Percentiles rank a stretch among this genome's conserved stretches.
These are phyloP conservation scores for Eristalis tenax DNA, from an alignment of 2,888 invertebrate species.

Conservation along the genomic window DNA sequence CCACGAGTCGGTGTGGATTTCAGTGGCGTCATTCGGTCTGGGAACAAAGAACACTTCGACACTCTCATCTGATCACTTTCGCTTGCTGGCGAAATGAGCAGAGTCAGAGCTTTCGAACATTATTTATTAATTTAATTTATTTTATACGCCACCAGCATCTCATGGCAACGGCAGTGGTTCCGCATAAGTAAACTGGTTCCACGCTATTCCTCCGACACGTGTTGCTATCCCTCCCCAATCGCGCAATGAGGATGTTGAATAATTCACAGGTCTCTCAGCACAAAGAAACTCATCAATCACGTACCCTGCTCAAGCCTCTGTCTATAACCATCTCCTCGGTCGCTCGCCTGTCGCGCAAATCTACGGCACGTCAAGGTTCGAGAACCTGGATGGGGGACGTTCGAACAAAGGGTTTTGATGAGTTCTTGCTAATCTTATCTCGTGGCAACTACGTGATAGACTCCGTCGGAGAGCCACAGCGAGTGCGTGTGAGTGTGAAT, in stretches of 20 bases:
- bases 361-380: neutral
- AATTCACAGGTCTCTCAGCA: constrained; percentile 1
- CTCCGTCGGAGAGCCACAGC: neutral
- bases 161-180: neutral
- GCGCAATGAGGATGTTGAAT: constrained; percentile 5
- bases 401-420: constrained; percentile 9
- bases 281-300: constrained; percentile 30
- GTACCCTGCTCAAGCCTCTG: neutral
- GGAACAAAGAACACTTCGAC: neutral
- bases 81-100: neutral
- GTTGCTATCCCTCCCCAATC: constrained; percentile 2
- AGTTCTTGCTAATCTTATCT: constrained; percentile 3
- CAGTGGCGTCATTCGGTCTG: neutral
- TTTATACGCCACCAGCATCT: neutral
- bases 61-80: neutral
- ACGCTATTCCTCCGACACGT: constrained; percentile 4
- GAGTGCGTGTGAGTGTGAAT: neutral
- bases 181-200: constrained; percentile 12
- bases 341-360: neutral
- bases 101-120: neutral
- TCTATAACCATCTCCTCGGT: neutral
- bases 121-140: neutral
- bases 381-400: constrained; percentile 25
- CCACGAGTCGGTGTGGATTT: neutral
- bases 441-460: neutral